phyloP scores from a whole-genome alignment of 2,113 vertebrate species.

The Esox niger region DNA sequence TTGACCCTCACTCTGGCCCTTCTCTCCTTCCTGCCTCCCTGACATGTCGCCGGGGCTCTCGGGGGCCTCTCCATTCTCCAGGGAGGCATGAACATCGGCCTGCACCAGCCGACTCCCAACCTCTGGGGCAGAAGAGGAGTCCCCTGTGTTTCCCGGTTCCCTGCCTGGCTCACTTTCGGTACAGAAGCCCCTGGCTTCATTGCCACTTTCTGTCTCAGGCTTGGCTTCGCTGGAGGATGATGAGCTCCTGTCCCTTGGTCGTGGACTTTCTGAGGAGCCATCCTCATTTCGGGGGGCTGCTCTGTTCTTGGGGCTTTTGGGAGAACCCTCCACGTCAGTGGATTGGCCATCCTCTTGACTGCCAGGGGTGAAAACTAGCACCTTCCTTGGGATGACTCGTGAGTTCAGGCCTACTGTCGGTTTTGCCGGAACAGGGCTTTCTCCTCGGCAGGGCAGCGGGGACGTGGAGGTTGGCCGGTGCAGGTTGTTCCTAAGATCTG shows the following conservation, averaged over 20 bases:
- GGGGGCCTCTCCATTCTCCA: conserved; percentile 68
- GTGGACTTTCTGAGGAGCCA: conserved; percentile 12
- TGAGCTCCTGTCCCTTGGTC: conserved; percentile 42
- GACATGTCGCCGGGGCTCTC: too few species aligned
- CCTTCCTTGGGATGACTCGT: conserved; percentile 71
- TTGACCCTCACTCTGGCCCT: conserved; percentile 37
- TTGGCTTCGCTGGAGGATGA: conserved; percentile 39
- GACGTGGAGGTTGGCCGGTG: conserved; percentile 74
- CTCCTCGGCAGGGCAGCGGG: conserved; percentile 34
- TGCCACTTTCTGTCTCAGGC: conserved; percentile 19
- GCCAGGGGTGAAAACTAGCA: conserved; percentile 47
- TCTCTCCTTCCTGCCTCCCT: conserved; percentile 8
- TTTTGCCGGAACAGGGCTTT: conserved; percentile 56
- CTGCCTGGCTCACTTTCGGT: conserved; percentile 15
- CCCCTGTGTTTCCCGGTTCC: conserved; percentile 65
- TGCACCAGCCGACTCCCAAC: conserved; percentile 62
- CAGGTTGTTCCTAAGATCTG: conserved; percentile 80
- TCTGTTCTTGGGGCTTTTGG: conserved; percentile 22
- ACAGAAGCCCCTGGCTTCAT: conserved; percentile 44
- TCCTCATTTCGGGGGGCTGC: conserved; percentile 13
- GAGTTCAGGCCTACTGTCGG: conserved; percentile 48
- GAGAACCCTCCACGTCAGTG: conserved; percentile 12
- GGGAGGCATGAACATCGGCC: conserved; percentile 69
- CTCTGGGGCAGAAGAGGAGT: conserved; percentile 55
- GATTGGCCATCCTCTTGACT: conserved; percentile 18